Conservation (phyloP, 1,140 invertebrate species). For the Doryteuthis pealeii region DNA sequence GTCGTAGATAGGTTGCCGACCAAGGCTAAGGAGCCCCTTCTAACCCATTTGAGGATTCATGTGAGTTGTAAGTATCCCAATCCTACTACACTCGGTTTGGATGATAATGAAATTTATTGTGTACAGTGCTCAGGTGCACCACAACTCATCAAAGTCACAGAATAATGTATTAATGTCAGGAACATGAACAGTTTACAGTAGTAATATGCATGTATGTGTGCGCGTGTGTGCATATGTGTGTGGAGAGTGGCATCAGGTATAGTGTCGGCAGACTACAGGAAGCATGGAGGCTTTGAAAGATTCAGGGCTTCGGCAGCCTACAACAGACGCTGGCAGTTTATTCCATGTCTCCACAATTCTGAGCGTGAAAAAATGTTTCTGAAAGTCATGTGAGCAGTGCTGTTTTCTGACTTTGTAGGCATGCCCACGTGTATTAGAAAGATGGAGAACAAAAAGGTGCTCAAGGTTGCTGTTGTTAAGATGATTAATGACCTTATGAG, state of each 20-base stretch:
- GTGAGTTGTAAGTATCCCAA: too few relatives aligned
- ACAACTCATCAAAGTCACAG: neutral
- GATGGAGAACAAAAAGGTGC: too few relatives aligned
- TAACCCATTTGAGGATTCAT: too few relatives aligned
- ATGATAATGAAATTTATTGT: neutral
- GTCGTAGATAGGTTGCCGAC: too few relatives aligned
- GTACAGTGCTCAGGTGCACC: slow-evolving; percentile 3
- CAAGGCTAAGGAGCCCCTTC: too few relatives aligned
- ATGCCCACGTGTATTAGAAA: too few relatives aligned
- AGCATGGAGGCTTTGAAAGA: neutral
- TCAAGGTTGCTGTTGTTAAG: too few relatives aligned
- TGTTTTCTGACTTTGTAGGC: too few relatives aligned
- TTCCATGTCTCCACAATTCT: neutral
- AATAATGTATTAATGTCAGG: neutral
- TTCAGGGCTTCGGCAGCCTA: neutral
- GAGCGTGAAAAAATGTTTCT: neutral
- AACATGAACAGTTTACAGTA: too few relatives aligned
- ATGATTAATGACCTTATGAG: too few relatives aligned
- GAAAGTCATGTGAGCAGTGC: too few relatives aligned
- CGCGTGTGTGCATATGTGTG: neutral
- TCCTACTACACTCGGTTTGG: too few relatives aligned
- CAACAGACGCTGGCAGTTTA: neutral
- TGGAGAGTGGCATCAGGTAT: neutral
- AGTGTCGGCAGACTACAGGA: neutral
- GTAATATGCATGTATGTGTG: neutral